Base-by-base conservation (phyloP, 2,797 vertebrate species). In the Peromyscus nudipes region DNA sequence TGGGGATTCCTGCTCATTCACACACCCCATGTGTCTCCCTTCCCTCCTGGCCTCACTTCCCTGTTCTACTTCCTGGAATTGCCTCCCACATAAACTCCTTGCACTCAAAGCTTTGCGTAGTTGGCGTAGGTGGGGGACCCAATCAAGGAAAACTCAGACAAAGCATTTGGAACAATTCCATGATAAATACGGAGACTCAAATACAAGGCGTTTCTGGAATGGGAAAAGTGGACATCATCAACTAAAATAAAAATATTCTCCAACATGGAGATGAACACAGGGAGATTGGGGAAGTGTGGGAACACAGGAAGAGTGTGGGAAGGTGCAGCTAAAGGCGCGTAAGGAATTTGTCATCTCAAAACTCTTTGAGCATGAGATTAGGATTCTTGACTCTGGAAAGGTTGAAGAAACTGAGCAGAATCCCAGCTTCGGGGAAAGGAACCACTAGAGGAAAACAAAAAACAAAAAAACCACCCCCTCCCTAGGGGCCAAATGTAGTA, bases 341-440 rank as follows among this genome's bases (percentile, higher is more conserved):
- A 55, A 83, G 62, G 80, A 16, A 92, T n/a, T 43, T 89, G 82
- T 76, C 77, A 88, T 17, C 40, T 85, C 86, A 91, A 96, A 97
- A 96, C 40, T 92, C 55, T 60, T 82, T 52, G 55, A 88, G 25
- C 90, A 76, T 14, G 76, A 92, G 37, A 67, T 92, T 92, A 94
- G 95, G 80, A 89, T 34, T 86, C 92, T 95, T 93, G 81, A 71
- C 29, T 71, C 91, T 69, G 76, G 57, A 93, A 96, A 96, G 83
- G 88, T 31, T 83, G 90, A 96, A 91, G 95, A 96, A 90, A 92
- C 62, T 46, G 37, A 80, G 49, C 9, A 94, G 92, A 92, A 94
- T 85, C 46, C 37, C 27, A 31, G 55, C 73, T 46, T 23, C 29
- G 5, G 29, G 80, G 77, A 95, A 64, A 57, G 13, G 80, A 96